Base-by-base conservation (phyloP, 2,113 vertebrate genomes). In the Clupea harengus region DNA sequence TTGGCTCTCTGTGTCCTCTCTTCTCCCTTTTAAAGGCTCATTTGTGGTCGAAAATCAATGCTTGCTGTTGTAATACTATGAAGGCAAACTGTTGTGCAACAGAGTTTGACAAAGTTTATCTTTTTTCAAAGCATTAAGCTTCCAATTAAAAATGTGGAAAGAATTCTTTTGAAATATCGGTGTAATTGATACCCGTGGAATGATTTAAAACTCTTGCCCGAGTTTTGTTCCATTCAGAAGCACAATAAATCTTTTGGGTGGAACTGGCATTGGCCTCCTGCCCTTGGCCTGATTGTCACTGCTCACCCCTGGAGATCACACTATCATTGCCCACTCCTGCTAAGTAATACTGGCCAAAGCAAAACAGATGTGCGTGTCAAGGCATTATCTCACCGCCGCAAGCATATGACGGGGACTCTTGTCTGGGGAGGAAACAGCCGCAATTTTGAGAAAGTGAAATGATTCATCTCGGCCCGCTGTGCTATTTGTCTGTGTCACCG, bases 401-500 rank as follows among this genome's bases (percentile, higher is more conserved):
- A 88, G 89, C 45, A 67, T 84, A 81, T 85, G 87, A 88, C 44
- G 78, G 89, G 86, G 85, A 86, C 87, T 80, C 89, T 90, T 82
- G 78, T 88, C 87, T 87, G 84, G 72, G 72, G 86, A 88, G 87
- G 90, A 92, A 91, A 87, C 86, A 5, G 8, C 54, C 47, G 86
- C 84, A 90, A 89, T 92, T 90, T 89, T 78, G 87, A 87, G 6
- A 89, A 92, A 92, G 91, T 92, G 89, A 89, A 93, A 94, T 87
- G 90, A 93, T 91, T 92, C 88, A 89, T 90, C 90, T 47, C 3
- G 88, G 88, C 75, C 50, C 1, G 84, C 10, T 0, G n/a, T 82
- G 86, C 72, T 89, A 92, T 95, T 92, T 93, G 93, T 95, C 93
- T 93, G 91, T 92, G 93, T 93, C 93, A 92, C 86, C 85, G 90